Evolutionary conservation across 2,797 vertebrate species (phyloP), one percentile per base, ranked within the genome.

Genomic region (Falco concolor): DNA sequence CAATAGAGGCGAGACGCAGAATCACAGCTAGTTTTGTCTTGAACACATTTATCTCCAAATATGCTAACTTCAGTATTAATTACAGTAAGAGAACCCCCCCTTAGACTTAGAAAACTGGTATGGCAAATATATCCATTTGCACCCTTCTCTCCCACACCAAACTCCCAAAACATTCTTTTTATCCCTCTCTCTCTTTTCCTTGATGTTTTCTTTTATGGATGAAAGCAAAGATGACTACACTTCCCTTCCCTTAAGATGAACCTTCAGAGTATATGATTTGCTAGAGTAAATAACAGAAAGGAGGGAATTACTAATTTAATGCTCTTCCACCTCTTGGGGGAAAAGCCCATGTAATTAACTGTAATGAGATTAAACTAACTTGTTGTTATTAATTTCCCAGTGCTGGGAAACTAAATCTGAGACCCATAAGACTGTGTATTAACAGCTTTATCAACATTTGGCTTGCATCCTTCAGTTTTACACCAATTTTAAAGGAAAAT

Each of bases 351-450:
- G 94, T 97, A 98, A 98, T 98, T 98, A 98, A 98, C 95, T 95
- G 69, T 97, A 98, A 98, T 97, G 96, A 97, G 94, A 97, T 97
- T 97, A 98, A 98, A 98, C 93, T 92, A 97, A 97, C 84, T 97
- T 92, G 87, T 97, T 91, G 90, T 96, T 97, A 97, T 97, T 97
- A 96, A 86, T 97, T 97, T 96, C 89, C 83, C 81, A 86, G 73
- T 57, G 88, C 83, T 57, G 64, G 63, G 82, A 93, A 96, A 96
- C 87, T 95, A 89, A 96, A 97, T 95, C 84, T 59, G 78, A 64
- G 85, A 93, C 93, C 44, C 61, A 12, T 60, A 94, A 96, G 85
- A 65, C 76, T 76, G n/a, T 50, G 69, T 64, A 94, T 96, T 96
- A 96, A 82, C 86, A 89, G 63, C 79, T 72, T 90, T 91, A 95